Percentiles rank a stretch among this genome's conserved stretches.
phyloP scores from a whole-genome alignment of 2,113 vertebrate genomes.

The Cephalophus harveyi region DNA sequence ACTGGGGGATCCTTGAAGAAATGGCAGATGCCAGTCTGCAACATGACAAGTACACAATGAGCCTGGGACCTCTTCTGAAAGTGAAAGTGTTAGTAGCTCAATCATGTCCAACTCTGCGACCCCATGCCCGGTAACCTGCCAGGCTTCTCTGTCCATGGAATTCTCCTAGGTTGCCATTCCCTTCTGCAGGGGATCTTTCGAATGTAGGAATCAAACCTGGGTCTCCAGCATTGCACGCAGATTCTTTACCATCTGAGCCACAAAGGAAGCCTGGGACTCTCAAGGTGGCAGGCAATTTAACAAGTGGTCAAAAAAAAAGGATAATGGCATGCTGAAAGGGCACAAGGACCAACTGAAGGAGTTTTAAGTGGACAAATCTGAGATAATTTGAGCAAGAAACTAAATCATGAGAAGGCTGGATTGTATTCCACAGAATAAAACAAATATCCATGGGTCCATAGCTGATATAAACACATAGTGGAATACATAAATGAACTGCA shows the following conservation, averaged over 20 bases:
- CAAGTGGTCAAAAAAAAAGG: too few relatives aligned
- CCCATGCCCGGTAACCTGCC: background rate
- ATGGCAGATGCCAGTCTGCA: background rate
- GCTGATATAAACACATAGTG: background rate
- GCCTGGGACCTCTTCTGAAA: background rate
- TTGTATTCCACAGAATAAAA: background rate
- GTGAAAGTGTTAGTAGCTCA: background rate
- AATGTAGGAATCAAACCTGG: background rate
- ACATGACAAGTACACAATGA: background rate
- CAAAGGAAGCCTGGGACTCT: fast-evolving
- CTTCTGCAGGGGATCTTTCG: background rate
- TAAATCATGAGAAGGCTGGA: background rate
- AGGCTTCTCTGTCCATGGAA: background rate
- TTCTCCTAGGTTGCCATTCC: background rate
- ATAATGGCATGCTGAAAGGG: background rate
- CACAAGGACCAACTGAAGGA: background rate
- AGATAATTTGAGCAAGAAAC: background rate
- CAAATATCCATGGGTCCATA: background rate
- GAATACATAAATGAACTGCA: background rate
- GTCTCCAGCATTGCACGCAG: background rate
- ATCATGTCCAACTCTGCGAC: fast-evolving
- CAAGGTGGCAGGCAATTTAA: background rate
- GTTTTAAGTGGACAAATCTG: fast-evolving
- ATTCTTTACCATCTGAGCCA: background rate
- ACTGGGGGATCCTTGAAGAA: fast-evolving